A percentile compares a stretch with the other conserved stretches of the same genome.
Evolutionary conservation across 2,888 invertebrate genomes (phyloP).

Genomic region (Eupithecia subumbrata): DNA sequence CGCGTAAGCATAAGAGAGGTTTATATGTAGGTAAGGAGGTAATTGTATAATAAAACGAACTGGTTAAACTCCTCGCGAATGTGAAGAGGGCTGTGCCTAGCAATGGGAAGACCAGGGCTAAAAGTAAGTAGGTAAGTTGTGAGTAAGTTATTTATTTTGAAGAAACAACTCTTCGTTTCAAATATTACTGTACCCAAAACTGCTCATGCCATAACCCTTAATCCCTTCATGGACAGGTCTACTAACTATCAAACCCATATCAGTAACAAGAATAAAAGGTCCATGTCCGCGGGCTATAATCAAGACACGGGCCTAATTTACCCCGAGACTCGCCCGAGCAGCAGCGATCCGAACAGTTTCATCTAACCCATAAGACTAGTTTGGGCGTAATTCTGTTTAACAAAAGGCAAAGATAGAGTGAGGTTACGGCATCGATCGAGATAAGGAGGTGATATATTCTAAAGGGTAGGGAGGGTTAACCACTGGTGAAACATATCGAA

Average conservation of each 20-base stretch:
- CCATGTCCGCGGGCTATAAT: constrained; percentile 54
- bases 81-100: too few relatives aligned
- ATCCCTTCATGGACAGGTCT: constrained; percentile 16
- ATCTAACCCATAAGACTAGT: constrained; percentile 2
- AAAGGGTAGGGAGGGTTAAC: not conserved
- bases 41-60: too few relatives aligned
- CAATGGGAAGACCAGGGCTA: too few relatives aligned
- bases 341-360: constrained; percentile 7
- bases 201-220: not conserved
- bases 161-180: not conserved
- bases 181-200: not conserved
- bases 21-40: too few relatives aligned
- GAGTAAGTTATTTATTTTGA: too few relatives aligned
- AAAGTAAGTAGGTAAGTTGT: too few relatives aligned
- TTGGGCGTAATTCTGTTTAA: not conserved
- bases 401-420: not conserved
- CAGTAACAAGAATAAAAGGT: constrained; percentile 54
- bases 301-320: constrained; percentile 64
- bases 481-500: not conserved
- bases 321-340: constrained; percentile 47
- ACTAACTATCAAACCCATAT: constrained; percentile 43
- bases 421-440: not conserved
- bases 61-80: too few relatives aligned
- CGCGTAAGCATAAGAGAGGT: too few relatives aligned
- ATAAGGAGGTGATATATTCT: not conserved